phyloP scores from a whole-genome alignment of 1,140 invertebrate species.

The Drosophila lini region DNA sequence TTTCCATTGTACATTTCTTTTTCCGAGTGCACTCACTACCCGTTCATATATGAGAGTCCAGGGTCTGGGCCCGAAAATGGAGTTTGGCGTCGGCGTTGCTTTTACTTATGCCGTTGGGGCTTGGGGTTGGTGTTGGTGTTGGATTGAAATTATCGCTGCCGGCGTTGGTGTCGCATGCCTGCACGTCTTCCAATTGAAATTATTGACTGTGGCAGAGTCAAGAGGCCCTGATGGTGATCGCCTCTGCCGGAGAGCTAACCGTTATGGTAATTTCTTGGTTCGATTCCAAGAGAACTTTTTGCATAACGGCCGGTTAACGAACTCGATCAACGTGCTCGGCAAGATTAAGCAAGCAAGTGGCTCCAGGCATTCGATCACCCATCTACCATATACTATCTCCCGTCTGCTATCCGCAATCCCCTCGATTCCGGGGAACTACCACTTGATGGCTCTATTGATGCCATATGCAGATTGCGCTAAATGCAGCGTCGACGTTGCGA shows the following conservation, averaged over 20 bases:
- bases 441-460: conserved; percentile 68
- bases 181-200: conserved; percentile 60
- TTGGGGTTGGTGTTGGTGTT: conserved; percentile 4
- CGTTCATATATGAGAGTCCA: conserved; percentile 20
- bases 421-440: conserved; percentile 28
- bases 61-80: conserved; percentile 36
- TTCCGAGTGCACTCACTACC: conserved; percentile 6
- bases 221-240: conserved; percentile 24
- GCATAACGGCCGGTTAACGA: conserved; percentile 76
- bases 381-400: neutral
- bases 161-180: conserved; percentile 66
- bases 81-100: conserved; percentile 28
- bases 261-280: conserved; percentile 81
- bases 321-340: conserved; percentile 61
- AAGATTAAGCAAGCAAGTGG: conserved; percentile 60
- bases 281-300: conserved; percentile 73
- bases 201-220: conserved; percentile 24
- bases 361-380: neutral
- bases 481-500: conserved; percentile 52
- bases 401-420: neutral
- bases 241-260: conserved; percentile 50
- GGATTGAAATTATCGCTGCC: conserved; percentile 30
- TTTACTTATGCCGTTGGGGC: conserved; percentile 16
- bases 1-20: neutral
- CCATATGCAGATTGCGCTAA: conserved; percentile 59